These are phyloP conservation scores for Dolichopus griseipennis DNA, from an alignment of 2,888 invertebrate genomes.

Conservation along the genomic window DNA sequence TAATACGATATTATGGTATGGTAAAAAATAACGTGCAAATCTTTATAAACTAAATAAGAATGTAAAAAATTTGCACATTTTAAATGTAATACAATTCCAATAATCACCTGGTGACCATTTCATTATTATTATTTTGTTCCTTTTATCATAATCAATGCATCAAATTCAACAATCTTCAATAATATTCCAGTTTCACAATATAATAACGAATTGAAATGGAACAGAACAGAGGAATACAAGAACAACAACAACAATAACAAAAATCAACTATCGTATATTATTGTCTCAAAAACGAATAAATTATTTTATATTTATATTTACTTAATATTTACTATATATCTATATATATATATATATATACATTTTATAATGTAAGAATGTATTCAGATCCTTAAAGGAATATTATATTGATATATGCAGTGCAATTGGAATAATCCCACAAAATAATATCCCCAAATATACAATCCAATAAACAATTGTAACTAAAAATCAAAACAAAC, in stretches of 20 bases:
- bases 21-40: background rate
- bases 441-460: background rate
- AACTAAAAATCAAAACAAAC: no score
- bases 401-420: conserved; percentile 1
- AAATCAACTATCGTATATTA: background rate
- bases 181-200: background rate
- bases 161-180: background rate
- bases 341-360: background rate
- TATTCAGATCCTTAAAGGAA: background rate
- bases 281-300: conserved; percentile 1
- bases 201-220: background rate
- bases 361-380: background rate
- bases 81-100: background rate
- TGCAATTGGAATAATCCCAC: background rate
- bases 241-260: background rate
- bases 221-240: background rate
- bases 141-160: conserved; percentile 6
- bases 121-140: background rate
- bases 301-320: background rate
- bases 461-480: background rate
- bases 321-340: no score
- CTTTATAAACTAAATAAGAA: background rate
- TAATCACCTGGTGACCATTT: conserved; percentile 6
- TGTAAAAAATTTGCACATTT: background rate
- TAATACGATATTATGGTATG: background rate